Base-by-base conservation (phyloP, 2,888 invertebrate species). In the Luperina testacea region DNA sequence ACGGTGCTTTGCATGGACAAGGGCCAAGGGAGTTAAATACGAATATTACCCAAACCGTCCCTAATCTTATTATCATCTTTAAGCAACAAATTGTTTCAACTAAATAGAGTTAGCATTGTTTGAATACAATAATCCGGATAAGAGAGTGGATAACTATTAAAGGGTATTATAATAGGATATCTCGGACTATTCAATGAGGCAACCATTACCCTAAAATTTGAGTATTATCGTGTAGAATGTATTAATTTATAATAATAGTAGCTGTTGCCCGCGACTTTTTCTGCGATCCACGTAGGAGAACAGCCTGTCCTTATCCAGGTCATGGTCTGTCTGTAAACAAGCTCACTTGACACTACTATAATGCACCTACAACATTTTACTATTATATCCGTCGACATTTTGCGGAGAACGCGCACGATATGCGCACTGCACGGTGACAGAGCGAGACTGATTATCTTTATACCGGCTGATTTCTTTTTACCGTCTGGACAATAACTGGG, bases 61-160 rank as follows among this genome's bases (percentile, higher is more conserved):
- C 88, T 82, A 77, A 84, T 83, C 81, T 81, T 86, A 87, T 84
- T 90, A 84, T 83, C 68, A 87, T 85, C 78, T 83, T 73, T 70
- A 69, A 53, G 57, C 75, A 70, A 86, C 82, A 83, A 89, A 87
- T 87, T 82, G 83, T 84, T 86, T 82, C 24, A 80, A 86, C 70
- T 80, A 80, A 85, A 84, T 84, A 82, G 70, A 80, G 73, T 63
- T 51, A 42, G 75, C 71, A 80, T 90, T 89, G 90, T 89, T 85
- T 38, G 27, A 77, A 80, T 70, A 89, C 80, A 90, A 89, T 89
- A 72, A 82, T 76, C 59, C 78, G 87, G 85, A 87, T 83, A 87
- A 80, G 84, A 81, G 82, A 67, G 15, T 74, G 78, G 79, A 88
- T 89, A 81, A 81, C 85, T 87, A 85, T 89, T 88, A 88, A 81